A percentile compares a stretch with the other conserved stretches of the same genome.
Conservation (phyloP, 2,797 vertebrate genomes). For the Arrhamphus sclerolepis region DNA sequence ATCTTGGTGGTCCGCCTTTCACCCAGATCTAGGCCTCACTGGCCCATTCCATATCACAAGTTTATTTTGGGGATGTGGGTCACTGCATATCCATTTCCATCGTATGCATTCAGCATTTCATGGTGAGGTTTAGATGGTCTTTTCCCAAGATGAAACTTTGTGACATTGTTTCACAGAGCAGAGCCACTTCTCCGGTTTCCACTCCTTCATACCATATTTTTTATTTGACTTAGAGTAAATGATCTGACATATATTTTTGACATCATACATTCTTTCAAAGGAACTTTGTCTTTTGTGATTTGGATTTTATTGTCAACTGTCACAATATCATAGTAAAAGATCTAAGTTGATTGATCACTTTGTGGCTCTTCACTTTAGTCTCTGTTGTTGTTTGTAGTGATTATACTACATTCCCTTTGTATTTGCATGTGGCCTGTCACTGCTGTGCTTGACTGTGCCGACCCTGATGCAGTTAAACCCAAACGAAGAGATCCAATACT, state of each 20-base stretch:
- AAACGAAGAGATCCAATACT: constrained; percentile 41
- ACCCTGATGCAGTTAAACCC: constrained; percentile 52
- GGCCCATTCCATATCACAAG: constrained; percentile 51
- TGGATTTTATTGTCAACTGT: constrained; percentile 71
- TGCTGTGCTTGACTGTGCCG: constrained; percentile 54
- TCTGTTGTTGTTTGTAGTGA: constrained; percentile 62
- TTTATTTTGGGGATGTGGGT: constrained; percentile 74
- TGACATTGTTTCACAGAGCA: constrained; percentile 42
- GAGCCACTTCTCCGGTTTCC: constrained; percentile 27
- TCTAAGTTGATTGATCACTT: constrained; percentile 57
- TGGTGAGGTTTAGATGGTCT: constrained; percentile 38
- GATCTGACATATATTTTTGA: constrained; percentile 58
- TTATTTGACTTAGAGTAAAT: constrained; percentile 54
- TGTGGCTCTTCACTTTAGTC: constrained; percentile 57
- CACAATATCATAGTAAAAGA: constrained; percentile 60
- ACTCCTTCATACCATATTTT: constrained; percentile 52
- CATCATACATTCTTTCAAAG: constrained; percentile 44
- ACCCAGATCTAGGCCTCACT: constrained; percentile 55
- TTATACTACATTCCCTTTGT: constrained; percentile 65
- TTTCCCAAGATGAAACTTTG: constrained; percentile 42
- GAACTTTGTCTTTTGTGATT: constrained; percentile 47
- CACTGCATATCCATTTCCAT: constrained; percentile 60
- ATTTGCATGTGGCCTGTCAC: constrained; percentile 59
- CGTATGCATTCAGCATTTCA: constrained; percentile 60
- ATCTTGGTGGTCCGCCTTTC: constrained; percentile 86